Conservation (phyloP, 2,888 invertebrate genomes). For the Aspidiotus destructor region DNA sequence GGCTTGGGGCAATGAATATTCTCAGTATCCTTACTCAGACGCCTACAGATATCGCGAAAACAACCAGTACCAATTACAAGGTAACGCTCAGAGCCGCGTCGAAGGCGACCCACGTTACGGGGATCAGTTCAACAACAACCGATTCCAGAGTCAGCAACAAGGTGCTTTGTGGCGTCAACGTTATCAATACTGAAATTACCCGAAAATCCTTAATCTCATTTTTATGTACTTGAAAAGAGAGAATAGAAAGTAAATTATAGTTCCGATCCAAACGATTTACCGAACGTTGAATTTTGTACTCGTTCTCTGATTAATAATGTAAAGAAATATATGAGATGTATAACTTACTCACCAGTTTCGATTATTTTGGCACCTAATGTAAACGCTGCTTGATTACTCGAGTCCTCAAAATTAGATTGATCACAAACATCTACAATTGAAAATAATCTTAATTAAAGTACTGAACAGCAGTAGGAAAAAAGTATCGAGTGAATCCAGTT, state of each 20-base stretch:
- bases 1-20: conserved; percentile 1
- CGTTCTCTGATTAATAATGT: too few relatives aligned
- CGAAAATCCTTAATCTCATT: not conserved
- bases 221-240: too few relatives aligned
- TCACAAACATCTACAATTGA: too few relatives aligned
- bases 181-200: conserved; percentile 15
- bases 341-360: conserved; percentile 49
- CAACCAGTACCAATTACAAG: conserved; percentile 29
- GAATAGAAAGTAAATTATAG: too few relatives aligned
- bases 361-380: conserved; percentile 52
- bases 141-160: conserved; percentile 31
- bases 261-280: too few relatives aligned
- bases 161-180: conserved; percentile 27
- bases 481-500: too few relatives aligned
- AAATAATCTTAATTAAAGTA: not conserved
- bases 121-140: conserved; percentile 23
- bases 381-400: conserved; percentile 8
- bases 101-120: conserved; percentile 26
- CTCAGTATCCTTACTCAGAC: conserved; percentile 20
- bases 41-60: conserved; percentile 26
- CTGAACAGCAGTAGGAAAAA: not conserved
- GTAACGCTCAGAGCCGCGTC: conserved; percentile 24
- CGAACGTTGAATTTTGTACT: too few relatives aligned
- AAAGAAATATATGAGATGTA: too few relatives aligned
- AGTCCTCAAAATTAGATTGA: too few relatives aligned